phyloP scores from a whole-genome alignment of 2,888 invertebrate species.

The Epinotia nisella region DNA sequence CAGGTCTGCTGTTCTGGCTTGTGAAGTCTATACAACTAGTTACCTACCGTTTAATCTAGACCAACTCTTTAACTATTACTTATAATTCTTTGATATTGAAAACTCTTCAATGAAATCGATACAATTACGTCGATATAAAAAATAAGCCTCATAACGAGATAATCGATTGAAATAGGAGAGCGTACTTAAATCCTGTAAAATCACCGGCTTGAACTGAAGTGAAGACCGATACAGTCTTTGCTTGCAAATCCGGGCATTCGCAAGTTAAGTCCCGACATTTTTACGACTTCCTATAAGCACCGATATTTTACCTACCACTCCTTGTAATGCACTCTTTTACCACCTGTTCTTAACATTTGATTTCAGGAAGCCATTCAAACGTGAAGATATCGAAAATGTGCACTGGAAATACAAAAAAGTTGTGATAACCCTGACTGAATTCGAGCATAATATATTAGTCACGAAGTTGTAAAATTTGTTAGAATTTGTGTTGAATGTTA shows the following conservation, averaged over 20 bases:
- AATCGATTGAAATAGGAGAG: conserved; percentile 67
- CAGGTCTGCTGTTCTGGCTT: no score
- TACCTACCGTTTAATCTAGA: no score
- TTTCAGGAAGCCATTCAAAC: no score
- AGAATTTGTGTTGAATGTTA: background rate
- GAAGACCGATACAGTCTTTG: conserved; percentile 72
- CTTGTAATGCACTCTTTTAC: background rate
- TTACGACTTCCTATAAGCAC: conserved; percentile 67
- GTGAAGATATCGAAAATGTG: no score
- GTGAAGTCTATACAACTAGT: no score
- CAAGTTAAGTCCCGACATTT: conserved; percentile 71
- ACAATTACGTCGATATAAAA: no score
- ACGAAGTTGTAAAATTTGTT: background rate
- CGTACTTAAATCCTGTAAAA: conserved; percentile 69
- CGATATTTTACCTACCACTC: conserved; percentile 15
- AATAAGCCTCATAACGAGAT: no score
- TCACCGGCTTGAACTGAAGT: conserved; percentile 66
- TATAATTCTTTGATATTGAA: no score
- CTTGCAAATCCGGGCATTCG: conserved; percentile 71
- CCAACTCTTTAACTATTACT: no score
- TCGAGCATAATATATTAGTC: background rate
- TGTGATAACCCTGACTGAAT: background rate
- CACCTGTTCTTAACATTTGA: no score
- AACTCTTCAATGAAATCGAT: no score
- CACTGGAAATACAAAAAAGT: no score